Percentiles rank a stretch among this genome's conserved stretches.
These are phyloP conservation scores for Drosophila kepulauana DNA, from an alignment of 1,140 invertebrate species.

Conservation along the genomic window DNA sequence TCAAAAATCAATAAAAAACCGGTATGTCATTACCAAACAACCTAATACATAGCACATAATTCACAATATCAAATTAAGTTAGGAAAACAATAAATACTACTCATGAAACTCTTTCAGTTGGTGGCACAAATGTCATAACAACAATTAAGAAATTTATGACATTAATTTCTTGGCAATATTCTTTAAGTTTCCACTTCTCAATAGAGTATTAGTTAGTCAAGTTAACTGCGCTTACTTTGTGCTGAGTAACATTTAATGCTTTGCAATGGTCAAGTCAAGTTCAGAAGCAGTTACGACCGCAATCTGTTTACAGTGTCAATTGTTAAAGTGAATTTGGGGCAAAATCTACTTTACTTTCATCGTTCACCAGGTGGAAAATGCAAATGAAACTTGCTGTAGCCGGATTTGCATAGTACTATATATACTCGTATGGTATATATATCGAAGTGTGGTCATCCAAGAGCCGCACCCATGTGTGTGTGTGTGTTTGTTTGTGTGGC, in stretches of 20 bases:
- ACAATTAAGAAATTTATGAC: too few relatives aligned
- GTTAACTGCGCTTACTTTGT: slow-evolving; percentile 6
- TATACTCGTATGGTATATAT: too few relatives aligned
- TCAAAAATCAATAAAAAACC: too few relatives aligned
- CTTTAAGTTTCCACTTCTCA: not conserved
- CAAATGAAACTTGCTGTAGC: slow-evolving; percentile 62
- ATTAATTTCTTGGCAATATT: too few relatives aligned
- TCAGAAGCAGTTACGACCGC: slow-evolving; percentile 63
- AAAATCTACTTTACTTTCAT: slow-evolving; percentile 71
- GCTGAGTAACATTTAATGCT: slow-evolving; percentile 32
- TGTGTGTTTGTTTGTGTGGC: slow-evolving; percentile 18
- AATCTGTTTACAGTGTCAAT: slow-evolving; percentile 81
- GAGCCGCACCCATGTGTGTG: slow-evolving; percentile 10
- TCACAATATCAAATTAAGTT: too few relatives aligned
- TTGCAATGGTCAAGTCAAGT: slow-evolving; percentile 46
- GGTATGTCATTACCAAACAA: too few relatives aligned
- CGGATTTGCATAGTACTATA: slow-evolving; percentile 60
- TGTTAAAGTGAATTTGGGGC: slow-evolving; percentile 74
- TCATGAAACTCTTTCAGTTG: too few relatives aligned
- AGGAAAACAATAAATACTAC: too few relatives aligned
- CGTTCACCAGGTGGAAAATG: slow-evolving; percentile 40
- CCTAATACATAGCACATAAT: too few relatives aligned
- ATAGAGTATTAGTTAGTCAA: slow-evolving; percentile 6
- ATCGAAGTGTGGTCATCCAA: slow-evolving; percentile 50
- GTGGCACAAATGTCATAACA: too few relatives aligned